phyloP scores from a whole-genome alignment of 2,113 vertebrate genomes.

The Hassar affinis region DNA sequence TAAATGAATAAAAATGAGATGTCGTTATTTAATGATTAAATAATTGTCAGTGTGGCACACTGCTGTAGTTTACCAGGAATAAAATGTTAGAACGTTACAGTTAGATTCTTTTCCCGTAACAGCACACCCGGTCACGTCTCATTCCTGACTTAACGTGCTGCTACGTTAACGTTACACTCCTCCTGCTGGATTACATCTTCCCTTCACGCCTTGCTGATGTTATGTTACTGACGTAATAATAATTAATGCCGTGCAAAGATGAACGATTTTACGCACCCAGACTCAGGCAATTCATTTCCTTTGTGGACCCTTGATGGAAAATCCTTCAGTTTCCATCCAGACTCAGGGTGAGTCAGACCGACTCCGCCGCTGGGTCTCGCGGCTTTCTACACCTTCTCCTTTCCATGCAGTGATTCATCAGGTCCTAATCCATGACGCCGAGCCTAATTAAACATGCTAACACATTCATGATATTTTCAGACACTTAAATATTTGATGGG shows the following conservation, averaged over 20 bases:
- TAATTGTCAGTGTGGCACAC: too few species aligned
- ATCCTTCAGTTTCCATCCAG: neutral
- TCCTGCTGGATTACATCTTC: neutral
- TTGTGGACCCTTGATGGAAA: neutral
- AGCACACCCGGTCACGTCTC: too few species aligned
- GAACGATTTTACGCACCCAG: neutral
- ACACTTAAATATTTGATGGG: slow-evolving; percentile 5
- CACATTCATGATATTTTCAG: slow-evolving; percentile 17
- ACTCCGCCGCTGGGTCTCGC: neutral
- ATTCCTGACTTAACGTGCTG: too few species aligned
- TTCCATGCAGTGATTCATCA: slow-evolving; percentile 19
- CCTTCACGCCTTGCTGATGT: neutral
- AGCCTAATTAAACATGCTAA: slow-evolving; percentile 7
- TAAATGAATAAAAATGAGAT: too few species aligned
- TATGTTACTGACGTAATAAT: neutral
- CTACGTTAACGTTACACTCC: too few species aligned
- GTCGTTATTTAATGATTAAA: too few species aligned
- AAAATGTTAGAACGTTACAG: too few species aligned
- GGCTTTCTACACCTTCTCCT: neutral
- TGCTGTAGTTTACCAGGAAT: too few species aligned
- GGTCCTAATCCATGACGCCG: slow-evolving; percentile 2
- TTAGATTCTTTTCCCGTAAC: too few species aligned
- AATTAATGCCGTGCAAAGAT: neutral
- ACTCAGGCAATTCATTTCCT: neutral
- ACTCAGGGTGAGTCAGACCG: neutral